phyloP scores from a whole-genome alignment of 2,888 invertebrate species.

The Idaea straminata region DNA sequence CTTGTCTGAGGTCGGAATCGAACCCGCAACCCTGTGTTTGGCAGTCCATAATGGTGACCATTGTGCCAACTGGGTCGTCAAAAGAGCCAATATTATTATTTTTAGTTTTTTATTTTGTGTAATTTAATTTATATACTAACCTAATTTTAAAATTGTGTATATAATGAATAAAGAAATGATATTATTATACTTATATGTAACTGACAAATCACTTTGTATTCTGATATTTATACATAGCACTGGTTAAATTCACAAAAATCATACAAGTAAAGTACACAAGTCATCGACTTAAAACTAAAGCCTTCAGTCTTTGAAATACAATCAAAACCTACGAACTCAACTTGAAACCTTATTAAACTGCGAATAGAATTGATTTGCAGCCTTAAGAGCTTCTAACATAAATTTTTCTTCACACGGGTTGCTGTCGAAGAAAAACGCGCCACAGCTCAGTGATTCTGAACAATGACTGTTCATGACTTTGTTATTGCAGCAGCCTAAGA shows the following conservation, averaged over 20 bases:
- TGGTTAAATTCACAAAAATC: background rate
- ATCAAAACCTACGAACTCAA: slow-evolving; percentile 9
- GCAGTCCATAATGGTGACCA: too few species aligned
- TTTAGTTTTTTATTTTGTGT: too few species aligned
- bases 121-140: too few species aligned
- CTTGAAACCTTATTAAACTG: slow-evolving; percentile 43
- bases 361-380: slow-evolving; percentile 62
- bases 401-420: slow-evolving; percentile 85
- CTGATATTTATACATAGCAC: background rate
- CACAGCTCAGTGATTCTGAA: slow-evolving; percentile 86
- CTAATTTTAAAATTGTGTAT: too few species aligned
- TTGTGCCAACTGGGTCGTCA: too few species aligned
- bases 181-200: too few species aligned
- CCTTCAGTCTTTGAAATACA: background rate
- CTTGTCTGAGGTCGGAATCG: too few species aligned
- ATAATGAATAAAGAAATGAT: too few species aligned
- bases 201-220: too few species aligned
- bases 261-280: background rate
- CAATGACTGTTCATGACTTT: slow-evolving; percentile 78
- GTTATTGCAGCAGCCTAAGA: slow-evolving; percentile 85
- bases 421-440: slow-evolving; percentile 87
- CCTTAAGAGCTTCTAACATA: slow-evolving; percentile 77
- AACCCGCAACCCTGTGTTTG: too few species aligned
- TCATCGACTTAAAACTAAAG: slow-evolving; percentile 3
- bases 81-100: too few species aligned